Evolutionary conservation across 2,888 invertebrate genomes (phyloP), one percentile per base, ranked within the genome.

Genomic region (Mesopsocus fuscifrons): DNA sequence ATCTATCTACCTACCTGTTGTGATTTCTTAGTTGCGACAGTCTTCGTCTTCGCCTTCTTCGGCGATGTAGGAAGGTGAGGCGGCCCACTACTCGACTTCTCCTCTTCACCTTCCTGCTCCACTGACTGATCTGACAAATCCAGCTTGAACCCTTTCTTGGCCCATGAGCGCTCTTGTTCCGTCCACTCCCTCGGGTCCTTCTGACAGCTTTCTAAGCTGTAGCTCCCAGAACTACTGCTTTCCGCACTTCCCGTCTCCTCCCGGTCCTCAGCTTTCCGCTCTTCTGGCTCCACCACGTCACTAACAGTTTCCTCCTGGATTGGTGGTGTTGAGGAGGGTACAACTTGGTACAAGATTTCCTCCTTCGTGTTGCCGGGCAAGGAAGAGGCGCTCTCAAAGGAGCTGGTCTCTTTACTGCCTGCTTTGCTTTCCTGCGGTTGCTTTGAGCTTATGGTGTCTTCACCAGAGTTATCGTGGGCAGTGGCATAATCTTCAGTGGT

Each of bases 401-500:
- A 84, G 49, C 82, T 83, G 20, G 83, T 83, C 47, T 80, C 82
- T 32, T 44, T 33, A 26, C 43, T 42, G 23, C 45, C 44, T 16
- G 18, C 41, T 26, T 21, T 17, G 21, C 34, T 13, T 30, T 31
- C 42, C 15, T 20, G 41, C 16, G 15, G 33, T 21, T 15, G 44
- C 11, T 52, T 45, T 1, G 49, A 48, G 44, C 53, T 52, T n/a
- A n/a, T n/a, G 3, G 51, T 52, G 45, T 54, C 53, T 13, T 51
- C 52, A 23, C 52, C 52, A 3, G 56, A 56, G 45, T 53, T 56
- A 32, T 55, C 56, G 20, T 52, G 87, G 57, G 87, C 87, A 52
- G 87, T 87, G 50, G 83, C 77, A 59, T 87, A 87, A 61, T 87
- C 87, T 60, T 87, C 85, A 38, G 78, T 78, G n/a, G 77, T 77